Evolutionary conservation across 1,140 invertebrate genomes (phyloP), one percentile per base, ranked within the genome.

Genomic region (Dolichoris vasculosae): DNA sequence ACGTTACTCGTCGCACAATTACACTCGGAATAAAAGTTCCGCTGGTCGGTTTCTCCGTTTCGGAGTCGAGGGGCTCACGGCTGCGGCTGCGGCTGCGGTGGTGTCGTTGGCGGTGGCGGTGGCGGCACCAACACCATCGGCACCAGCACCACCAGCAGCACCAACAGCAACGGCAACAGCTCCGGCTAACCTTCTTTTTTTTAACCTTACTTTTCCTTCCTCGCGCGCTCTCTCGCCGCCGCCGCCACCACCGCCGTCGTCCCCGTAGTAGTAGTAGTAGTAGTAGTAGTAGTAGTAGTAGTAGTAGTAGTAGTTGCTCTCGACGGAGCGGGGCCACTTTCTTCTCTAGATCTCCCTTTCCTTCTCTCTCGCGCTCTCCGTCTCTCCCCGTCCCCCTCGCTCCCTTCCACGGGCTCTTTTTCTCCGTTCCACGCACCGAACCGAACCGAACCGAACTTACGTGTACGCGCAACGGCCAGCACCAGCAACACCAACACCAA

Each of bases 181-280:
- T 79, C 17, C 59, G 46, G 64, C 38, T 84, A 79, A 79, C 76
- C 83, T 78, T 78, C 55, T 84, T 79, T 55, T 83, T 78, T 84
- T 69, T 81, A 85, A 76, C 84, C 77, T 85, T 73, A 85, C 77
- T 75, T 81, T 81, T 80, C 46, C 69, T 73, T 73, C 9, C 46
- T 71, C 73, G 59, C 79, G 59, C 79, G 59, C 63, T 64, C 71
- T 76, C 73, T 64, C 20, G 40, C 35, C 15, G 26, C 17, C 69
- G 46, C n/a, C n/a, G n/a, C n/a, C n/a, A n/a, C n/a, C n/a, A n/a
- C n/a, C n/a, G n/a, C n/a, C n/a, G n/a, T n/a, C n/a, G n/a, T n/a
- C n/a, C n/a, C n/a, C n/a, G n/a, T n/a, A n/a, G n/a, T n/a, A n/a
- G n/a, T n/a, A n/a, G n/a, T n/a, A n/a, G n/a, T n/a, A n/a, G n/a